Evolutionary conservation across 2,113 vertebrate species (phyloP), one percentile per base, ranked within the genome.

Genomic region (Psilopsiagon aymara): DNA sequence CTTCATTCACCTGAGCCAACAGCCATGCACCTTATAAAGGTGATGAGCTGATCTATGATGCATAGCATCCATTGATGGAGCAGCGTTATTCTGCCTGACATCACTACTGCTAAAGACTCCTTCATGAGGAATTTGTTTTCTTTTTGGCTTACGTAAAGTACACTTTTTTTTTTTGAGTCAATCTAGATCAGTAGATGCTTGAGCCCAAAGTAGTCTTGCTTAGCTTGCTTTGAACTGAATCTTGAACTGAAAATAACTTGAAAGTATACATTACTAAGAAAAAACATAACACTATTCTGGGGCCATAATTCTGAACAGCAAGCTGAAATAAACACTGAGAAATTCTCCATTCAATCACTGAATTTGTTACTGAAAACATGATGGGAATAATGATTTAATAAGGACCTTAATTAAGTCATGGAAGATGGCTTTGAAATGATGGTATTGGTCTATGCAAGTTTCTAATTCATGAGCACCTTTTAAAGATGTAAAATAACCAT

Each of bases 11-110:
- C 96, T 96, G 95, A 96, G 95, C 95, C 95, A 84, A 93, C 69
- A 96, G 92, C 95, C 81, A 70, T n/a, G 81, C 89, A 94, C 95
- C 96, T 95, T 97, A 96, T 96, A 91, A 97, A 96, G 95, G 94
- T 73, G 92, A 94, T 70, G 37, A 69, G 74, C 94, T 96, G 95
- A 95, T 88, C 74, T 97, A 96, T 80, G 70, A 91, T 87, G 92
- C 92, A 89, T 93, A 94, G 95, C 88, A 69, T 95, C 94, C 91
- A 88, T 53, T 90, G 83, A 93, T 29, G 86, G 86, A 96, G 94
- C 91, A 86, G 79, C n/a, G 15, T 69, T 73, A 24, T 91, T 91
- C 88, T 79, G 88, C 86, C 83, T 87, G 74, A 96, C 57, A 59
- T 59, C 33, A 24, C 33, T 59, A 35, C 33, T 59, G 57, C 33